Percentiles rank a stretch among this genome's conserved stretches.
Conservation (phyloP, 2,113 vertebrate species). For the Australoheros scitulus region DNA sequence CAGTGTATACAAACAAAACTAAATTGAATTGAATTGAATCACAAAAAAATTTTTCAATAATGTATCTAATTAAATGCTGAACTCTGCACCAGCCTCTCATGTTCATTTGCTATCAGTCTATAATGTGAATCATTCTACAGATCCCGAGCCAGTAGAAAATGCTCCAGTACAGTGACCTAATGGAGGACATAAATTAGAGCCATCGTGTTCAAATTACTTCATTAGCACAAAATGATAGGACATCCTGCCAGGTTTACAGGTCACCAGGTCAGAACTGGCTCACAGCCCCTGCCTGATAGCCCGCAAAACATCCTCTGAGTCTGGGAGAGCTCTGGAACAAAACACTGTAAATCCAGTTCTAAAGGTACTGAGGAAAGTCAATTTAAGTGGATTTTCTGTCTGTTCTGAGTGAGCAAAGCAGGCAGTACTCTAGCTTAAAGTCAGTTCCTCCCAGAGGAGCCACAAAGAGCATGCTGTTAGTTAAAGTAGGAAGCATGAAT, state of each 20-base stretch:
- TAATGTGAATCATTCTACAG: neutral
- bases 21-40: neutral
- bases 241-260: constrained; percentile 1
- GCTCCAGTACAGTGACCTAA: neutral
- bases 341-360: constrained; percentile 15
- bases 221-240: neutral
- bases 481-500: neutral
- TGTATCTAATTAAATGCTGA: neutral
- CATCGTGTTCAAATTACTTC: neutral
- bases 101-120: neutral
- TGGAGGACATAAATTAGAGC: neutral
- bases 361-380: neutral
- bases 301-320: neutral
- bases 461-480: neutral
- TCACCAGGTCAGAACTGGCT: neutral
- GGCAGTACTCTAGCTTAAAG: neutral
- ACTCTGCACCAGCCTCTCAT: neutral
- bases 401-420: constrained; percentile 2
- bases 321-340: neutral
- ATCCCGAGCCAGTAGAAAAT: neutral
- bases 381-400: constrained; percentile 5
- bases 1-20: too few species aligned
- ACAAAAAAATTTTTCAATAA: too few species aligned
- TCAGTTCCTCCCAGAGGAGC: neutral
- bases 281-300: neutral